A percentile compares a stretch with the other conserved stretches of the same genome.
Conservation (phyloP, 2,888 invertebrate species). For the Drosophila kanekoi region DNA sequence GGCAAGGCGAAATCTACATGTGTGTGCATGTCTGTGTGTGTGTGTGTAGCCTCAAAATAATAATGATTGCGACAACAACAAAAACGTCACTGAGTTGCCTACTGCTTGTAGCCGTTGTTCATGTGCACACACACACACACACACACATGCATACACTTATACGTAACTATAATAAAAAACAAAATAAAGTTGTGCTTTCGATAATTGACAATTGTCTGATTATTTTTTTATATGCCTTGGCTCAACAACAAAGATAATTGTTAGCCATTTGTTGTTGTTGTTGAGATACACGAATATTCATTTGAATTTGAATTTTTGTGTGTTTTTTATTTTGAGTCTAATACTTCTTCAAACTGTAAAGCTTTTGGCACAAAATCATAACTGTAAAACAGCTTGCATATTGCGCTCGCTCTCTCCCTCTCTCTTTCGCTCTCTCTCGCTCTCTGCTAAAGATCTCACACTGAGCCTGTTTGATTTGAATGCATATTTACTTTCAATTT, state of each 20-base stretch:
- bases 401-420: not conserved
- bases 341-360: not conserved
- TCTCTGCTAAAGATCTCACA: too few relatives aligned
- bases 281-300: not conserved
- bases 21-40: slow-evolving; percentile 34
- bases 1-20: slow-evolving; percentile 80
- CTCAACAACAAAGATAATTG: slow-evolving; percentile 31
- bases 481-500: slow-evolving; percentile 83
- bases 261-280: slow-evolving; percentile 24
- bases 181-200: slow-evolving; percentile 56
- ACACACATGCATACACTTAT: slow-evolving; percentile 4
- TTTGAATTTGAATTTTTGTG: slow-evolving; percentile 8
- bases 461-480: slow-evolving; percentile 24
- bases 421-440: not conserved
- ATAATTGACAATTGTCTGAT: slow-evolving; percentile 81
- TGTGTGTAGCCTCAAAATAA: slow-evolving; percentile 77
- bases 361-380: slow-evolving; percentile 19
- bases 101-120: slow-evolving; percentile 38
- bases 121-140: slow-evolving; percentile 12
- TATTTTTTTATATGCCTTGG: slow-evolving; percentile 51
- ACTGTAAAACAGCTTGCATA: slow-evolving; percentile 6
- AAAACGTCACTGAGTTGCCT: slow-evolving; percentile 33
- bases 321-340: not conserved
- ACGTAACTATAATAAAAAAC: slow-evolving; percentile 28
- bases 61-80: slow-evolving; percentile 79